Conservation (phyloP, 2,888 invertebrate genomes). For the Meta bourneti region DNA sequence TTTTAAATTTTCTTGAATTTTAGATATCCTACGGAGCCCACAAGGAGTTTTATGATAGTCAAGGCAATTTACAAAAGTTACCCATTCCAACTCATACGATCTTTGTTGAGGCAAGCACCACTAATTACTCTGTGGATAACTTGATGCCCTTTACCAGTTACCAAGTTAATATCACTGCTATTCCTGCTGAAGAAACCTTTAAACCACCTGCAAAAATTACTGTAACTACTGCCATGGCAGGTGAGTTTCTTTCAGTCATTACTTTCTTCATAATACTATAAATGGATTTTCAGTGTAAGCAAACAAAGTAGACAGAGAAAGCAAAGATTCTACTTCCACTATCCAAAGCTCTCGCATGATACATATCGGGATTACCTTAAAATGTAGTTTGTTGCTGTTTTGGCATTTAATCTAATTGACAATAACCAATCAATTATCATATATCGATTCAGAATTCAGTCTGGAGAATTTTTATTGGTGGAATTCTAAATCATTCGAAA, state of each 20-base stretch:
- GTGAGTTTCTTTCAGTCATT: constrained; percentile 27
- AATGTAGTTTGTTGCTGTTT: too few species aligned
- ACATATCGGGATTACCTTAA: too few species aligned
- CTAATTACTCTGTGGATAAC: constrained; percentile 90
- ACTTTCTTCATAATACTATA: neutral
- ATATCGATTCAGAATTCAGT: too few species aligned
- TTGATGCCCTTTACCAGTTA: constrained; percentile 96
- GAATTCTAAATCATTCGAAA: too few species aligned
- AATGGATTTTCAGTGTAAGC: neutral
- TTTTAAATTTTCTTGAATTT: neutral
- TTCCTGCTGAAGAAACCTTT: constrained; percentile 90
- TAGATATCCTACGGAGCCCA: constrained; percentile 90
- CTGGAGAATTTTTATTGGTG: too few species aligned
- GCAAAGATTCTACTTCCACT: too few species aligned
- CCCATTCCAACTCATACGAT: constrained; percentile 88
- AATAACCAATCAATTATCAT: too few species aligned
- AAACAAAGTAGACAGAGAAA: too few species aligned
- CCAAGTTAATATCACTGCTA: constrained; percentile 93
- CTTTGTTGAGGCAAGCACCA: constrained; percentile 85
- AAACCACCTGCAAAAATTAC: constrained; percentile 95
- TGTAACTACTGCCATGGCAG: constrained; percentile 97
- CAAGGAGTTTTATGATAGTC: constrained; percentile 95
- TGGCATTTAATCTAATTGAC: too few species aligned
- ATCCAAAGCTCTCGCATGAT: too few species aligned
- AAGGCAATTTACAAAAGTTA: constrained; percentile 91